phyloP scores from a whole-genome alignment of 1,140 invertebrate species.

The Ips typographus region DNA sequence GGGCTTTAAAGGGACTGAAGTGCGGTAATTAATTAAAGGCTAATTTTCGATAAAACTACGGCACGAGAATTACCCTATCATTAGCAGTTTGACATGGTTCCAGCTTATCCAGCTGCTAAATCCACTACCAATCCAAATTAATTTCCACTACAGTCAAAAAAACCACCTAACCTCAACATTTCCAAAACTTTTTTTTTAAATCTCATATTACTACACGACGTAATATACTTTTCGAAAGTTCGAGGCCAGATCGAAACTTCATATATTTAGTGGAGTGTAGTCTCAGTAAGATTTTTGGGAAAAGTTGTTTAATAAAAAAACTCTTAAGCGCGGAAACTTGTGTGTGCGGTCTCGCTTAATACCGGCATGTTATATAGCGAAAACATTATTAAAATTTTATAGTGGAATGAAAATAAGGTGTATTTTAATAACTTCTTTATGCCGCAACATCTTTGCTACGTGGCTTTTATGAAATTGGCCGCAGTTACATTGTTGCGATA shows the following conservation, averaged over 20 bases:
- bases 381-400: conserved; percentile 37
- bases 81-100: no score
- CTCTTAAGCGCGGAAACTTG: conserved; percentile 15
- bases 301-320: conserved; percentile 34
- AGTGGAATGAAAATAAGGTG: conserved; percentile 33
- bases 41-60: not conserved
- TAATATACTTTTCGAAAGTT: conserved; percentile 7
- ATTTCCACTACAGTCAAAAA: no score
- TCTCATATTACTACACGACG: not conserved
- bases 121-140: no score
- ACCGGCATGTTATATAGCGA: conserved; percentile 29
- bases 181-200: not conserved
- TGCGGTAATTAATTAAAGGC: not conserved
- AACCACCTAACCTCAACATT: no score
- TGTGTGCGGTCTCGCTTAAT: conserved; percentile 23
- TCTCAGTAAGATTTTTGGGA: conserved; percentile 11
- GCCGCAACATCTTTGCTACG: not conserved
- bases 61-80: not conserved
- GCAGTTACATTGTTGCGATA: not conserved
- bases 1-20: conserved; percentile 6
- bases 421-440: conserved; percentile 32
- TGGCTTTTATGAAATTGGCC: not conserved
- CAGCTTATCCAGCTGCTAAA: not conserved
- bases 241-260: conserved; percentile 2
- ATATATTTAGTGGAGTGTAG: not conserved